phyloP scores from a whole-genome alignment of 2,113 vertebrate species.

The Aleadryas rufinucha region DNA sequence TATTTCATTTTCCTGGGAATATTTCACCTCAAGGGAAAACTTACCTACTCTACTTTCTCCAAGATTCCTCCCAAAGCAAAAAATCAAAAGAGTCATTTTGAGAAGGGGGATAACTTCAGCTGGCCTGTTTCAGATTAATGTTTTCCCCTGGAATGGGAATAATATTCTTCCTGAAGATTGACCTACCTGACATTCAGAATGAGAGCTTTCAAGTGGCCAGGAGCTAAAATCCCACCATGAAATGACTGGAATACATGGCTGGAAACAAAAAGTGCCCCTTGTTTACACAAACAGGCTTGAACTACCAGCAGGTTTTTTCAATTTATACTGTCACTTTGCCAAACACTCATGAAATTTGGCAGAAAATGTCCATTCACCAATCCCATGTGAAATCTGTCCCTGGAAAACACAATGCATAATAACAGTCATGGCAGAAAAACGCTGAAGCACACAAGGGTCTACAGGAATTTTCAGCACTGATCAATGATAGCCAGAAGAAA shows the following conservation, averaged over 20 bases:
- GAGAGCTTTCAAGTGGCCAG: background rate
- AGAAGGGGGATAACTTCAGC: background rate
- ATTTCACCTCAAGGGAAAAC: background rate
- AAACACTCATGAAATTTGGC: background rate
- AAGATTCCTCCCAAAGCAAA: background rate
- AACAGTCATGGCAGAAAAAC: background rate
- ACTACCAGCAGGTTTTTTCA: background rate
- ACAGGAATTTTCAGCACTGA: background rate
- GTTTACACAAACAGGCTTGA: background rate
- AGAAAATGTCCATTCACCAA: background rate
- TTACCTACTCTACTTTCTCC: background rate
- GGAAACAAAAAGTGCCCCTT: background rate
- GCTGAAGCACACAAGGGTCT: background rate
- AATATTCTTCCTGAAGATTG: background rate
- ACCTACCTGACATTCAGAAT: background rate
- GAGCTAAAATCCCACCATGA: background rate
- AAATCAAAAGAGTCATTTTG: background rate
- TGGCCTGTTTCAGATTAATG: background rate
- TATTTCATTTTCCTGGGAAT: background rate
- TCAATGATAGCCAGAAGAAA: background rate
- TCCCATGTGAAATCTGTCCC: background rate
- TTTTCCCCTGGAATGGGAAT: background rate
- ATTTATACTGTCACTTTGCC: conserved; percentile 11
- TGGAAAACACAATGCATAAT: background rate
- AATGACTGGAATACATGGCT: background rate